Evolutionary conservation across 2,888 invertebrate genomes (phyloP), one percentile per base, ranked within the genome.

Genomic region (Strigamia maritima): DNA sequence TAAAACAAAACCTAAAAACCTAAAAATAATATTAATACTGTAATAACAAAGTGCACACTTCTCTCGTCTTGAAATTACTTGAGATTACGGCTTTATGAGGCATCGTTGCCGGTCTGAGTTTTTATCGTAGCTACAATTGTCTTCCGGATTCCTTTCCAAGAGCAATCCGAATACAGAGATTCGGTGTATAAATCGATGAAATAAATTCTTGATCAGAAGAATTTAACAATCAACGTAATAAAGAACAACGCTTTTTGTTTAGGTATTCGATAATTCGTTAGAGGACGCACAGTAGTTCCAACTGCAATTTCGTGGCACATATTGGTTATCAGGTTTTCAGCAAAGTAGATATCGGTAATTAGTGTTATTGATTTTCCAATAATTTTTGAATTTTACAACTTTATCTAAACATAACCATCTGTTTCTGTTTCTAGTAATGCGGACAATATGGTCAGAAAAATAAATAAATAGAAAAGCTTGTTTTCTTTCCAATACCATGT

Each of bases 361-460:
- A 28, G 70, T 26, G 14, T 70, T 70, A 70, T 70, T 4, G 70
- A 70, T 70, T 70, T 70, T 70, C 70, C 70, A 28, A 70, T 70
- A 70, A 70, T 70, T 70, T 60, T 70, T 70, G 70, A 70, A 70
- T 70, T 70, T 70, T 70, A 70, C n/a, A 70, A 70, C 70, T 16
- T 26, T 70, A 70, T 70, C 70, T 28, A 70, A 70, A 70, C 70
- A 26, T 70, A 26, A 28, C 70, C 70, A 70, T 70, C 70, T 70
- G 70, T 28, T 70, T 28, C 26, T 70, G n/a, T 54, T 44, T 44
- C 44, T 65, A 65, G 60, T 22, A 65, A 65, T 65, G 19, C 19
- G 24, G 22, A 54, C n/a, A 70, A 70, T 8, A 26, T 28, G 70
- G 70, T 70, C 70, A 70, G 70, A 28, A 70, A 28, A 70, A 26